Evolutionary conservation across 2,888 invertebrate species (phyloP).

Genomic region (Unio pictorum): DNA sequence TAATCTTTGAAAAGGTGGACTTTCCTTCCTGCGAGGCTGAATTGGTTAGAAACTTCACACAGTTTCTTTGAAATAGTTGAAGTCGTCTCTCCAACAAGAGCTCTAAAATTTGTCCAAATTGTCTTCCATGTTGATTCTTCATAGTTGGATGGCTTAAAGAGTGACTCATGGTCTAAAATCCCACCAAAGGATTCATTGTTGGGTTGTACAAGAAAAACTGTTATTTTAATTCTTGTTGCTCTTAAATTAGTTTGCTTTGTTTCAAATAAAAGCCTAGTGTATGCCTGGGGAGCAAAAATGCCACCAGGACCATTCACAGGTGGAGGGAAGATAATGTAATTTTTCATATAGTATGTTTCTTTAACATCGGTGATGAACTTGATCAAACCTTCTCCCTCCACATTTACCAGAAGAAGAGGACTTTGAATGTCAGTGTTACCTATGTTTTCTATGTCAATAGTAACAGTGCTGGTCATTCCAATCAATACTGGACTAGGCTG

Average conservation of each 20-base stretch:
- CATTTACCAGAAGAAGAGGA: conserved; percentile 10
- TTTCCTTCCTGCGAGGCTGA: conserved; percentile 18
- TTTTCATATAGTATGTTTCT: neutral
- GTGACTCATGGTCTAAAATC: conserved; percentile 7
- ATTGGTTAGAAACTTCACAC: conserved; percentile 13
- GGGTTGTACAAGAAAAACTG: conserved; percentile 4
- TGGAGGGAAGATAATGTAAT: conserved; percentile 8
- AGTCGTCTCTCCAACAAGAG: conserved; percentile 11
- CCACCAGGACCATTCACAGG: conserved; percentile 15
- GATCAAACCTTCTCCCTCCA: conserved; percentile 10
- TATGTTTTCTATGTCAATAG: conserved; percentile 12
- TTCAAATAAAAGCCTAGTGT: conserved; percentile 10
- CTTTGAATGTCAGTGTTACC: conserved; percentile 19
- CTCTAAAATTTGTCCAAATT: conserved; percentile 21
- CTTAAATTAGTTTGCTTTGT: conserved; percentile 7
- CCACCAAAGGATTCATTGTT: conserved; percentile 4
- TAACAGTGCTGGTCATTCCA: conserved; percentile 13
- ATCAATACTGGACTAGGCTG: conserved; percentile 6
- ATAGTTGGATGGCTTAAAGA: conserved; percentile 10
- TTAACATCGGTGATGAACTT: conserved; percentile 6
- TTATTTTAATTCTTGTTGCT: neutral
- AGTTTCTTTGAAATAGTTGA: conserved; percentile 13
- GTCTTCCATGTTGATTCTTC: conserved; percentile 8
- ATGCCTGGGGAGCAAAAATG: conserved; percentile 11
- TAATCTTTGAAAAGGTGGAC: conserved; percentile 9